Conservation (phyloP, 1,140 invertebrate species). For the Thaumatotibia leucotreta region DNA sequence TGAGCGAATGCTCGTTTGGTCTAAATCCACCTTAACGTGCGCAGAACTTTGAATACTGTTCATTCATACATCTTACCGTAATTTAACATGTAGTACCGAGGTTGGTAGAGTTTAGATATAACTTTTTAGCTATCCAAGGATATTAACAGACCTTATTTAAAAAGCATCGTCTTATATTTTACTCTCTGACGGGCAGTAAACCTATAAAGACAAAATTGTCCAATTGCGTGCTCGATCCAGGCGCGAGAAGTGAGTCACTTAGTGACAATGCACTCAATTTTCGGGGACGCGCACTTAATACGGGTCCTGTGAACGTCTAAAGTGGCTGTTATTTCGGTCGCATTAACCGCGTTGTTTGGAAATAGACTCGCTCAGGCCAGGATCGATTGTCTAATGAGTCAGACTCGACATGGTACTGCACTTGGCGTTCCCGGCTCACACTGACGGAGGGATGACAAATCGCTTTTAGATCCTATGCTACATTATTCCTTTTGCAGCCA, state of each 20-base stretch:
- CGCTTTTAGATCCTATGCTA: slow-evolving; percentile 45
- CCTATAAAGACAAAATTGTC: neutral
- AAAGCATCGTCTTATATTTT: neutral
- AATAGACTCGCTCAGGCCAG: slow-evolving; percentile 22
- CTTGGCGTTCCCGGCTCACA: slow-evolving; percentile 43
- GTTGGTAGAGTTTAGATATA: too few species aligned
- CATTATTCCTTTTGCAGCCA: slow-evolving; percentile 42
- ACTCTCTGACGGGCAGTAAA: neutral
- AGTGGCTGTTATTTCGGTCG: slow-evolving; percentile 18
- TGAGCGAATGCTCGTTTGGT: too few species aligned
- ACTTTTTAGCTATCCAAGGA: too few species aligned
- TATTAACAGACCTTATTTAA: neutral
- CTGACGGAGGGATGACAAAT: slow-evolving; percentile 67
- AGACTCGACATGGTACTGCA: slow-evolving; percentile 62
- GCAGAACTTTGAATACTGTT: too few species aligned
- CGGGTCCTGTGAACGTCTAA: slow-evolving; percentile 3
- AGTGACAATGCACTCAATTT: slow-evolving; percentile 18
- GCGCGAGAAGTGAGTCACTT: slow-evolving; percentile 30
- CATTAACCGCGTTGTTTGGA: slow-evolving; percentile 18
- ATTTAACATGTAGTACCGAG: too few species aligned
- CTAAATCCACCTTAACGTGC: too few species aligned
- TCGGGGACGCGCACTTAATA: slow-evolving; percentile 11
- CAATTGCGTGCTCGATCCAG: slow-evolving; percentile 12
- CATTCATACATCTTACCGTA: too few species aligned
- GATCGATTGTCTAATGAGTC: slow-evolving; percentile 70